Percentiles rank a stretch among this genome's conserved stretches.
Conservation (phyloP, 1,140 invertebrate genomes). For the Bombus cullumanus region DNA sequence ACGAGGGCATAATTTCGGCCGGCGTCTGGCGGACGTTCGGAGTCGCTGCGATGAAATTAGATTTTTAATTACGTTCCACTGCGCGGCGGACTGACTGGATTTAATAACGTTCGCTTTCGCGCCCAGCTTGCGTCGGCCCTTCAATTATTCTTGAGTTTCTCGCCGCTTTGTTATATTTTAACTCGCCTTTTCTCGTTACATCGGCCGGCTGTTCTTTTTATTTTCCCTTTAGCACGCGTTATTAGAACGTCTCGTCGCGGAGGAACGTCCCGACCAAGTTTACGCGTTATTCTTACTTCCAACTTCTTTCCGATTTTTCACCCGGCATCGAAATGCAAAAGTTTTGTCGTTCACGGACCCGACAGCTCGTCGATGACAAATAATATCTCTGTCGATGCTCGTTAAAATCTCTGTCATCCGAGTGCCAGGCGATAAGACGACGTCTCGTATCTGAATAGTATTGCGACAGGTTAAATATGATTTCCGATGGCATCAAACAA, state of each 20-base stretch:
- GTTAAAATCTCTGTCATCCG: neutral
- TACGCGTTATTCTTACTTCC: neutral
- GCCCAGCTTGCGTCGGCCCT: constrained; percentile 19
- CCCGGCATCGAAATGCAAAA: neutral
- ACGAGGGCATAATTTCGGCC: constrained; percentile 37
- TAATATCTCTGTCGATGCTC: neutral
- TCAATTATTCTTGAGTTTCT: constrained; percentile 60
- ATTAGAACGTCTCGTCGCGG: neutral
- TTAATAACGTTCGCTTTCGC: constrained; percentile 64
- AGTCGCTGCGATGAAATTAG: constrained; percentile 44
- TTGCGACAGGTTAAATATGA: constrained; percentile 18
- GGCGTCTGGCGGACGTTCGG: neutral
- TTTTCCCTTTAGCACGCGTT: neutral
- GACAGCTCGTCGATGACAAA: neutral
- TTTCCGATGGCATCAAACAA: constrained; percentile 49
- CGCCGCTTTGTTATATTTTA: constrained; percentile 62
- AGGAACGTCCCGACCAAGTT: neutral
- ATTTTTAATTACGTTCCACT: constrained; percentile 50
- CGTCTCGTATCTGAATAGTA: neutral
- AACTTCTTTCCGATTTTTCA: neutral
- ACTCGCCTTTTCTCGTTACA: constrained; percentile 55
- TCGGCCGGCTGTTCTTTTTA: constrained; percentile 18
- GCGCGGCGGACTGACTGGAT: constrained; percentile 22
- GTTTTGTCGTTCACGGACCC: too few relatives aligned
- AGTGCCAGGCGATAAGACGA: neutral